These are phyloP conservation scores for Diabrotica balteata DNA, from an alignment of 2,888 invertebrate species.

Conservation along the genomic window DNA sequence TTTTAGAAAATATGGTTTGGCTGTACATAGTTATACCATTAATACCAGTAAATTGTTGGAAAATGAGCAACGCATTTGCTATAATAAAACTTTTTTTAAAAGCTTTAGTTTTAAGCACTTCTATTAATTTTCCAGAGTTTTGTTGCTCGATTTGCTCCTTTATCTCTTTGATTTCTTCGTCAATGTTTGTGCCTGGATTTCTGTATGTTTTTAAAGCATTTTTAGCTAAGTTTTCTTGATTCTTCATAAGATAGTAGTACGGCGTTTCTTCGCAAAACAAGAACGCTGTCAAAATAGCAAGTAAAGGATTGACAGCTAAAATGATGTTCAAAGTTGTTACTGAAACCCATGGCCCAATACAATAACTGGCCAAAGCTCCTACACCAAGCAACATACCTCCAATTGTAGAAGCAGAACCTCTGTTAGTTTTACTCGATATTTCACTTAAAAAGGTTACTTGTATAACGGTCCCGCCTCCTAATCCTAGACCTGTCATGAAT, in stretches of 20 bases:
- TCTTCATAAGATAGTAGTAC: slow-evolving; percentile 69
- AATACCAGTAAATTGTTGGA: slow-evolving; percentile 85
- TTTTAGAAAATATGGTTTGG: slow-evolving; percentile 72
- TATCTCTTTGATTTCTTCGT: slow-evolving; percentile 28
- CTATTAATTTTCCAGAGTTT: slow-evolving; percentile 12
- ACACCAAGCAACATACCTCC: slow-evolving; percentile 75
- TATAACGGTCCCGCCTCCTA: slow-evolving; percentile 74
- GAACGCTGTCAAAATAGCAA: slow-evolving; percentile 66
- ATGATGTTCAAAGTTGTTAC: slow-evolving; percentile 70
- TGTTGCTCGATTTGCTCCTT: slow-evolving; percentile 23
- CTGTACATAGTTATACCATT: slow-evolving; percentile 83
- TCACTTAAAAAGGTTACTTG: slow-evolving; percentile 88
- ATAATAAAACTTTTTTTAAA: slow-evolving; percentile 80
- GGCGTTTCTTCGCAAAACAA: slow-evolving; percentile 86
- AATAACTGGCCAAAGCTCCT: slow-evolving; percentile 74
- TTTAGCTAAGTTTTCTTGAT: slow-evolving; percentile 68
- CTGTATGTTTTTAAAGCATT: slow-evolving; percentile 62
- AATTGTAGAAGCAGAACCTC: slow-evolving; percentile 83
- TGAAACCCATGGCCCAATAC: slow-evolving; percentile 74
- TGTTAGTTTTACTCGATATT: slow-evolving; percentile 77
- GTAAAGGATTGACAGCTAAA: slow-evolving; percentile 60
- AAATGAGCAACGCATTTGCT: slow-evolving; percentile 72
- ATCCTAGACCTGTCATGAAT: slow-evolving; percentile 69
- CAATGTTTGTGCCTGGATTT: slow-evolving; percentile 3
- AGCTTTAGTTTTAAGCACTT: slow-evolving; percentile 57